phyloP scores from a whole-genome alignment of 2,113 vertebrate species.

The Oryzias curvinotus region DNA sequence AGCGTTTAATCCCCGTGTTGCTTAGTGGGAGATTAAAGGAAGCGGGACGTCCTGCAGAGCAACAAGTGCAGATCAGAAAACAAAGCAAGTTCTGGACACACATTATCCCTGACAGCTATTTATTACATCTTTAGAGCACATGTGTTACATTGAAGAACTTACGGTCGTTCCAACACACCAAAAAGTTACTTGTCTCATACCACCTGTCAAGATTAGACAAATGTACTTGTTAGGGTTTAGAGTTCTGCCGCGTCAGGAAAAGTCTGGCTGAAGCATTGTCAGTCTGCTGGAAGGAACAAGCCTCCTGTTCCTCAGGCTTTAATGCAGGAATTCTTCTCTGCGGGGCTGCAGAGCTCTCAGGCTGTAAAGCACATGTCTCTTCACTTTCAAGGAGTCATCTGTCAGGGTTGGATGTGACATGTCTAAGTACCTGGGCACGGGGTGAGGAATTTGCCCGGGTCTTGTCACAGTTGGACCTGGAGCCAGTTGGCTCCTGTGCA shows the following conservation, averaged over 20 bases:
- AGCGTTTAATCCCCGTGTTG: constrained; percentile 60
- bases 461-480: constrained; percentile 74
- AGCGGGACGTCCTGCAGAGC: constrained; percentile 26
- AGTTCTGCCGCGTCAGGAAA: neutral
- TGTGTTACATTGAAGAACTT: too few species aligned
- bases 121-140: too few species aligned
- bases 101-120: too few species aligned
- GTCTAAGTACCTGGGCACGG: constrained; percentile 70
- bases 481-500: constrained; percentile 71
- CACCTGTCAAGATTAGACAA: too few species aligned
- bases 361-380: constrained; percentile 66
- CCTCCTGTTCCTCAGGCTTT: neutral
- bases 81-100: neutral
- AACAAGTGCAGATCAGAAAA: constrained; percentile 13
- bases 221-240: neutral
- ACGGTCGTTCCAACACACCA: too few species aligned
- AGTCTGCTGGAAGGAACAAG: neutral
- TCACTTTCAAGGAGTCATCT: constrained; percentile 65
- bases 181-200: too few species aligned
- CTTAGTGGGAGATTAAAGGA: constrained; percentile 14
- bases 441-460: constrained; percentile 81
- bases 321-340: constrained; percentile 5
- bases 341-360: constrained; percentile 19
- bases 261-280: neutral
- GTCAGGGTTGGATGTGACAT: constrained; percentile 71